Evolutionary conservation across 2,113 vertebrate genomes (phyloP), one percentile per base, ranked within the genome.

Genomic region (Formicarius rufipectus): DNA sequence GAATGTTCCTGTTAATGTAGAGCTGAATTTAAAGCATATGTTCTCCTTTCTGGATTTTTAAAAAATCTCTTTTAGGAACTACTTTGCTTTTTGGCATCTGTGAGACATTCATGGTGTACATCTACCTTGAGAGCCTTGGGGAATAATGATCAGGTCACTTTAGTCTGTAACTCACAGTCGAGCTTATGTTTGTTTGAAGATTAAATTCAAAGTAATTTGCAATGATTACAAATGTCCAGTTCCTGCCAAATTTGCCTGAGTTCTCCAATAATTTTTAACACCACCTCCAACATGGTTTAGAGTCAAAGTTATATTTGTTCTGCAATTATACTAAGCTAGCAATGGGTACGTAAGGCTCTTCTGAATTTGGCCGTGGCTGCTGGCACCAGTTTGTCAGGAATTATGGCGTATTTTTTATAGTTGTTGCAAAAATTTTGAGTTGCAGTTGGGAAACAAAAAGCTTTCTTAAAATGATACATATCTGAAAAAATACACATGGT

Each of bases 401-500:
- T 93, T 96, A 73, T 86, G 82, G 55, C 83, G 88, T 90, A 79
- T 86, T 97, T 96, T 92, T 96, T 92, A 76, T 88, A 74, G 75
- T 83, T 95, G 94, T 87, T 95, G 85, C 93, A 91, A 97, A 96
- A 93, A 86, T 94, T 76, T 80, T 80, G 86, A 81, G 83, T 92
- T 90, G 88, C 88, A 95, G 92, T 96, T 95, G 90, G 95, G 72
- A 97, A 97, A 97, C 94, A 97, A 94, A 94, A 79, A 96, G 72
- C 63, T 90, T 93, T 97, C 62, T 74, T 20, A 55, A 91, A 88
- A 86, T 53, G 2, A 80, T 95, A 67, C 63, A 59, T 71, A 83
- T 86, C 79, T 95, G 82, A 90, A 95, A 94, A 96, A 92, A 86
- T 73, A 80, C 55, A 81, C 85, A 17, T 90, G 90, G 75, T 92